phyloP scores from a whole-genome alignment of 2,113 vertebrate genomes.

The Anoplopoma fimbria region DNA sequence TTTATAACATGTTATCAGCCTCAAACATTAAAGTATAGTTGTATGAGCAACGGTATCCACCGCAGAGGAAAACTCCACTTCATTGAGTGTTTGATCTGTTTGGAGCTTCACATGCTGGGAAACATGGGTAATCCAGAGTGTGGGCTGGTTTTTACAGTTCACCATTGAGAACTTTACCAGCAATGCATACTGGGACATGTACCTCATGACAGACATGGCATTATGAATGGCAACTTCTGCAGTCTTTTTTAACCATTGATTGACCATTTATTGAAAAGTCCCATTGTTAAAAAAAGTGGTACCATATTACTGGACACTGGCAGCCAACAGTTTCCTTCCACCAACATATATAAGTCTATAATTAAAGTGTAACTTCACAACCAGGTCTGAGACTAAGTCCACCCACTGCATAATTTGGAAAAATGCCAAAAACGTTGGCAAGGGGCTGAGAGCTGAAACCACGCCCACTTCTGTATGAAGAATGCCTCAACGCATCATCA shows the following conservation, averaged over 20 bases:
- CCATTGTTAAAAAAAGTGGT: not conserved
- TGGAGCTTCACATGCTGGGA: not conserved
- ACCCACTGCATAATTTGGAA: too few species aligned
- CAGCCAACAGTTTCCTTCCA: too few species aligned
- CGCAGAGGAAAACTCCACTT: not conserved
- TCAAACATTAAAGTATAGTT: not conserved
- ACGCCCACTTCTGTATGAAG: too few species aligned
- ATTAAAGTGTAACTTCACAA: too few species aligned
- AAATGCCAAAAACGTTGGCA: too few species aligned
- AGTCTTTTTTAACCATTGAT: not conserved
- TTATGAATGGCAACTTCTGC: not conserved
- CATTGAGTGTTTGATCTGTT: not conserved
- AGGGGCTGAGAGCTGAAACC: too few species aligned
- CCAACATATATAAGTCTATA: too few species aligned
- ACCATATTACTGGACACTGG: not conserved
- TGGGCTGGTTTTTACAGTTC: not conserved
- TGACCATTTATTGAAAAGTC: not conserved
- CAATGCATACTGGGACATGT: not conserved
- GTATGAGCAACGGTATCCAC: not conserved
- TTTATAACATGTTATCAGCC: not conserved
- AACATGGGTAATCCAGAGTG: not conserved
- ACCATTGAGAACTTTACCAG: not conserved
- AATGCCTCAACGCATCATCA: too few species aligned
- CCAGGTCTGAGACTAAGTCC: too few species aligned
- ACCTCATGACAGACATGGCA: not conserved